A percentile compares a stretch with the other conserved stretches of the same genome.
Evolutionary conservation across 1,140 invertebrate species (phyloP).

Genomic region (Gyrodactylus salaris): DNA sequence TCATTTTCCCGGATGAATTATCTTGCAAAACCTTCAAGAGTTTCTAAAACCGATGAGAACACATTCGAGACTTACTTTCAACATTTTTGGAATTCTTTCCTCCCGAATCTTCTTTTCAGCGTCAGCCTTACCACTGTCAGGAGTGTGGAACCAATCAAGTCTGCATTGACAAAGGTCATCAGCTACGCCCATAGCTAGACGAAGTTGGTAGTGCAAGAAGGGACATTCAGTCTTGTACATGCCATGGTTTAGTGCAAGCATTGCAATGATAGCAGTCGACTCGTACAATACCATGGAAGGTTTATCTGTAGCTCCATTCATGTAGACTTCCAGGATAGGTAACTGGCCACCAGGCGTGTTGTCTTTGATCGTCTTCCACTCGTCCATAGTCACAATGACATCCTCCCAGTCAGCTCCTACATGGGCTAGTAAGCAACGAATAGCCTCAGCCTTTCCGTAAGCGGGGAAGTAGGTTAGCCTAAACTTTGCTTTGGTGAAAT

Average conservation of each 20-base stretch:
- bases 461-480: background rate
- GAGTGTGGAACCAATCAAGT: background rate
- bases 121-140: background rate
- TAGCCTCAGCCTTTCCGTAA: background rate
- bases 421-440: background rate
- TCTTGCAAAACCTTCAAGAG: background rate
- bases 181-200: background rate
- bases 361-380: background rate
- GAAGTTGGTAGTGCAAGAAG: background rate
- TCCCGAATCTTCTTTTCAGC: background rate
- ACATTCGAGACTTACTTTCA: too few species aligned
- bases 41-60: too few species aligned
- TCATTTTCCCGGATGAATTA: background rate
- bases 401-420: background rate
- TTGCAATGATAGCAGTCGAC: background rate
- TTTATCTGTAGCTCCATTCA: background rate
- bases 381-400: background rate
- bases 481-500: too few species aligned
- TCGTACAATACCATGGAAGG: background rate
- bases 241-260: background rate
- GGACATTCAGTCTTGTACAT: background rate
- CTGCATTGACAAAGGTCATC: background rate
- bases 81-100: background rate
- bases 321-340: background rate
- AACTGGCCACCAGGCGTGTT: background rate